Percentiles rank a stretch among this genome's conserved stretches.
Conservation (phyloP, 2,797 vertebrate genomes). For the Malurus splendens region DNA sequence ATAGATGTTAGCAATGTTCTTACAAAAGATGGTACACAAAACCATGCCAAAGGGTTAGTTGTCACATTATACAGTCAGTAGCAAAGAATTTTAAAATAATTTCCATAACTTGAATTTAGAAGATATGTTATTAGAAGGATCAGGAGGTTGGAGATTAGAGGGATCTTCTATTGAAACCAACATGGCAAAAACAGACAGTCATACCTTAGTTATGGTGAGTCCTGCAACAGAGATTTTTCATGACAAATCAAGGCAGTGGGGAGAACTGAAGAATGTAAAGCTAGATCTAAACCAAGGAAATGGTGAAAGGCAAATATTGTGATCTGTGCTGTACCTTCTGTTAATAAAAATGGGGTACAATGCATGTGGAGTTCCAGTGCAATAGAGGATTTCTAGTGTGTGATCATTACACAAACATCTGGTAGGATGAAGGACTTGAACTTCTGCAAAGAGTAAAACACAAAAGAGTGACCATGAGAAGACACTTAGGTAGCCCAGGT, state of each 20-base stretch:
- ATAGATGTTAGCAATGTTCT: neutral
- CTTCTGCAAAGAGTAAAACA: neutral
- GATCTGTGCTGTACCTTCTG: neutral
- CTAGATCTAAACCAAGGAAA: neutral
- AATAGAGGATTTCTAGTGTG: neutral
- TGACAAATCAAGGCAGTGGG: neutral
- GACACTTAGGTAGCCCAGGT: neutral
- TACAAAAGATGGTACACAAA: neutral
- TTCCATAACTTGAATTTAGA: neutral
- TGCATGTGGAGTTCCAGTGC: neutral
- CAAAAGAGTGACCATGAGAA: neutral
- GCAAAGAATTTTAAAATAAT: neutral
- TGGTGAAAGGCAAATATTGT: neutral
- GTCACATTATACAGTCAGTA: neutral
- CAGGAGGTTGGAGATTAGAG: neutral
- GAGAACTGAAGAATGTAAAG: neutral
- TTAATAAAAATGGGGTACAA: neutral
- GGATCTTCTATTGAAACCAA: neutral
- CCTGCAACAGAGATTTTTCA: neutral
- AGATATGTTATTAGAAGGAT: neutral
- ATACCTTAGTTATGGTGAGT: neutral
- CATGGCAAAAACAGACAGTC: neutral
- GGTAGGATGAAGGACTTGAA: neutral
- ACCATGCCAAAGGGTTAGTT: neutral
- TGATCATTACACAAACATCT: neutral